Evolutionary conservation across 1,140 invertebrate species (phyloP).

Genomic region (Latrodectus geometricus): DNA sequence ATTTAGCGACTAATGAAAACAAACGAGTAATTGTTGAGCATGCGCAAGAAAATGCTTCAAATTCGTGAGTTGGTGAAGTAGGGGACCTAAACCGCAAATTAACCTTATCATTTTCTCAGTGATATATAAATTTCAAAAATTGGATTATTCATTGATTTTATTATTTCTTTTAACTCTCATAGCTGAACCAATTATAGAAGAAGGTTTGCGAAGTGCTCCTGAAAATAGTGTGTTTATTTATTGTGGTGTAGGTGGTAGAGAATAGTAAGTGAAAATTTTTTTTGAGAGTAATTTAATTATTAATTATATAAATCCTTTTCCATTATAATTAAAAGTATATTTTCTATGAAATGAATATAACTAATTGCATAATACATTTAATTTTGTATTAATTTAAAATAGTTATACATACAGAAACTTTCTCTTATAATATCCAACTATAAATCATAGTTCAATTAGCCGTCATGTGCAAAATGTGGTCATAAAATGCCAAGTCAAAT

Average conservation of each 20-base stretch:
- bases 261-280: constrained; percentile 21
- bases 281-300: neutral
- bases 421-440: neutral
- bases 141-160: neutral
- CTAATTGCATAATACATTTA: neutral
- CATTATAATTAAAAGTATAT: neutral
- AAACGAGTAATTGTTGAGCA: no score
- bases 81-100: no score
- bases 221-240: constrained; percentile 37
- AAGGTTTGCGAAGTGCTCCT: constrained; percentile 40
- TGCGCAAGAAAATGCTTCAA: no score
- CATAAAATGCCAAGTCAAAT: no score
- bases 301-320: neutral
- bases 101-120: no score
- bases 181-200: constrained; percentile 51
- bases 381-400: neutral
- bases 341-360: no score
- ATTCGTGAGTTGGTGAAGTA: no score
- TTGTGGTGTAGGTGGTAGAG: constrained; percentile 43
- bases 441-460: no score
- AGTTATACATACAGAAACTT: neutral
- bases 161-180: neutral
- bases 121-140: neutral
- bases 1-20: no score
- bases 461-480: no score